phyloP scores from a whole-genome alignment of 2,797 vertebrate genomes.

The Sylvia borin region DNA sequence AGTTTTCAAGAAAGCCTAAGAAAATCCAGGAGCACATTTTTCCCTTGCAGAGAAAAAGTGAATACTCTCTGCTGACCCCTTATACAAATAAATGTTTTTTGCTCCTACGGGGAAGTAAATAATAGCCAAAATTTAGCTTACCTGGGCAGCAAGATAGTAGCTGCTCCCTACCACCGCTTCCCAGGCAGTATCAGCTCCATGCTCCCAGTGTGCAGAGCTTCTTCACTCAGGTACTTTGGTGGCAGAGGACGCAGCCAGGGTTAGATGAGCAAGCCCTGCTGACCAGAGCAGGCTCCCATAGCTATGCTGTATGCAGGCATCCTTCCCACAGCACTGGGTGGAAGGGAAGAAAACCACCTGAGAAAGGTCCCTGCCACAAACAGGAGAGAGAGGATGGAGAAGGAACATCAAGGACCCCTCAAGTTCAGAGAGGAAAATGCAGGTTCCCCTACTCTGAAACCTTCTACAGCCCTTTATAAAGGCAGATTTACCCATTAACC shows the following conservation, averaged over 20 bases:
- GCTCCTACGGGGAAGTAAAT: background rate
- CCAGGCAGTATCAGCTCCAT: background rate
- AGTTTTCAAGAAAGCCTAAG: background rate
- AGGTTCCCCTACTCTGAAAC: background rate
- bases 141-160: background rate
- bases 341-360: background rate
- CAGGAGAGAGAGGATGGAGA: background rate
- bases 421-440: background rate
- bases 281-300: background rate
- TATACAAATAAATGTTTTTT: background rate
- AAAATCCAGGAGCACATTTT: background rate
- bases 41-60: background rate
- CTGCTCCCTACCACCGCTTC: background rate
- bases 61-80: rapidly evolving
- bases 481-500: background rate
- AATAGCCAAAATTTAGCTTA: constrained; percentile 4
- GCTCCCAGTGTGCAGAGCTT: background rate
- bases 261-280: background rate
- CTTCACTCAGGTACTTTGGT: background rate
- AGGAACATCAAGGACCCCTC: background rate
- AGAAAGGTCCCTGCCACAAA: background rate
- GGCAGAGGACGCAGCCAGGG: background rate
- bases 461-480: background rate
- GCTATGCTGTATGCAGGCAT: background rate
- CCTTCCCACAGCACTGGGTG: background rate